Conservation (phyloP, 2,797 vertebrate genomes). For the Fratercula arctica region DNA sequence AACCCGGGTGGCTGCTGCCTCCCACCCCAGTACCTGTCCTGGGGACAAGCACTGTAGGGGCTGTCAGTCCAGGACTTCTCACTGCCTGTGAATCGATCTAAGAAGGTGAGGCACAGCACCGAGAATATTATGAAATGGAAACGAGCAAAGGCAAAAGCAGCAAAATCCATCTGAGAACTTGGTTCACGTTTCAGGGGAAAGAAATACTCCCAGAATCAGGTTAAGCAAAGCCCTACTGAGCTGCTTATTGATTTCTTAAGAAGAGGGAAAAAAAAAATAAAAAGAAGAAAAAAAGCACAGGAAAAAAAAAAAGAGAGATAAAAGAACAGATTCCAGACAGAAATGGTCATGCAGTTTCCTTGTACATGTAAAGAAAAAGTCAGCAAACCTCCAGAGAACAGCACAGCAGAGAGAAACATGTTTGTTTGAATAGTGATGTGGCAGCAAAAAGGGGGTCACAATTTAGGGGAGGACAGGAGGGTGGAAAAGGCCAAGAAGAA, state of each 20-base stretch:
- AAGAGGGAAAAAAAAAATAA: neutral
- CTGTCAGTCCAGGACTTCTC: neutral
- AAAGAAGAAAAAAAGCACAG: neutral
- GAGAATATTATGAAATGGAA: neutral
- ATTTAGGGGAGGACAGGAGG: neutral
- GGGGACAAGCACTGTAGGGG: neutral
- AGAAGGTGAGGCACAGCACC: fast-evolving
- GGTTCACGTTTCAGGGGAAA: neutral
- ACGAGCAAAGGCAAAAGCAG: neutral
- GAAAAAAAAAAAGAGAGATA: neutral
- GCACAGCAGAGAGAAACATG: fast-evolving
- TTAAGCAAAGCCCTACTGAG: slow-evolving; percentile 30
- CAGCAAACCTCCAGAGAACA: neutral
- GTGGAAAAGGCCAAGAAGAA: neutral
- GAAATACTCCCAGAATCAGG: slow-evolving; percentile 2
- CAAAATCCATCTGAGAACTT: slow-evolving; percentile 4
- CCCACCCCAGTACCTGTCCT: neutral
- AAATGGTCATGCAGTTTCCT: slow-evolving; percentile 18
- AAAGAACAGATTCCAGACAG: slow-evolving; percentile 24
- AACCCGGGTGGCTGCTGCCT: neutral
- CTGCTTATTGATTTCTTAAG: slow-evolving; percentile 40
- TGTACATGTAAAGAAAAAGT: neutral
- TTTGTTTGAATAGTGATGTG: neutral
- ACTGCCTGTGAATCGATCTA: neutral
- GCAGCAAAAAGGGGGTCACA: neutral